Percentiles rank a stretch among this genome's conserved stretches.
phyloP scores from a whole-genome alignment of 2,888 invertebrate species.

The Epinotia ramella region DNA sequence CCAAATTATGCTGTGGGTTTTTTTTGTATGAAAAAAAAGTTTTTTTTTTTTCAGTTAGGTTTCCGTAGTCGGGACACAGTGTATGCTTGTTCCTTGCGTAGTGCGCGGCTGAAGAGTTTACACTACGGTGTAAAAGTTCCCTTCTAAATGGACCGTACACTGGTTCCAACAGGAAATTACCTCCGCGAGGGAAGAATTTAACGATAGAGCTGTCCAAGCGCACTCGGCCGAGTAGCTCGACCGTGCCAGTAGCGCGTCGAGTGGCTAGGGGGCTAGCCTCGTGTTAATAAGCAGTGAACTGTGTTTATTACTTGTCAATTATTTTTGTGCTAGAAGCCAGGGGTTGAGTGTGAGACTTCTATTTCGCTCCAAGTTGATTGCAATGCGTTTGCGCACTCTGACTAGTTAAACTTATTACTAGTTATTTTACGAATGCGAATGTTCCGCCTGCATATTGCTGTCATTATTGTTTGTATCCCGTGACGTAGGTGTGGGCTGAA shows the following conservation, averaged over 20 bases:
- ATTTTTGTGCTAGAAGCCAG: not conserved
- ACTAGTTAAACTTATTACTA: too few species aligned
- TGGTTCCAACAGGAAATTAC: conserved; percentile 55
- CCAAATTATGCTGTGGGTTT: too few species aligned
- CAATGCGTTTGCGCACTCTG: not conserved
- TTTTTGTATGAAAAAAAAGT: too few species aligned
- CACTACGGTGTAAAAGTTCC: conserved; percentile 41
- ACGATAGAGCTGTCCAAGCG: conserved; percentile 54
- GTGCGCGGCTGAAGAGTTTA: not conserved
- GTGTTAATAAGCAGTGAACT: not conserved
- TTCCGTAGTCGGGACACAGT: too few species aligned
- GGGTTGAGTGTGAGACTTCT: too few species aligned
- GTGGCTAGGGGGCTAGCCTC: not conserved
- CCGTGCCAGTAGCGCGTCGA: conserved; percentile 1
- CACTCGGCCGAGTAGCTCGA: conserved; percentile 16
- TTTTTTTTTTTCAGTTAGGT: too few species aligned
- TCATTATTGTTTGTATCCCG: too few species aligned
- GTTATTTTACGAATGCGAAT: too few species aligned
- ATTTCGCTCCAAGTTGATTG: too few species aligned
- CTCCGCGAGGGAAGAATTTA: conserved; percentile 55
- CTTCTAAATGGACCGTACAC: conserved; percentile 48
- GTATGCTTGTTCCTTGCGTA: too few species aligned
- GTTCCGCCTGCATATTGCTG: too few species aligned
- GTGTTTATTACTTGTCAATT: not conserved
- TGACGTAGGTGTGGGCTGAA: too few species aligned